Conservation (phyloP, 2,888 invertebrate species). For the Caenorhabditis angaria region DNA sequence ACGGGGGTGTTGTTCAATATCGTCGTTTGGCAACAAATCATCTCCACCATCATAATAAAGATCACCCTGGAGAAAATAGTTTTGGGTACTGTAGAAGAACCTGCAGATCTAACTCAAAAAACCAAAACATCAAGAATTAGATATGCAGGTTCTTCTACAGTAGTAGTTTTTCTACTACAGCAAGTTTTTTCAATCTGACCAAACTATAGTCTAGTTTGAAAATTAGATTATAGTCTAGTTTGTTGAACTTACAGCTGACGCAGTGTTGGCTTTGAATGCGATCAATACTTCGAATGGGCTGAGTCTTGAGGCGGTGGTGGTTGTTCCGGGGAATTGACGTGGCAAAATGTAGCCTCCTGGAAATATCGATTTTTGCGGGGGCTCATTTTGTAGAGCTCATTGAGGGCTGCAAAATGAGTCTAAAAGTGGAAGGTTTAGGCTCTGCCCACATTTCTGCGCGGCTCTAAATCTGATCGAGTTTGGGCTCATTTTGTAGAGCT, state of each 20-base stretch:
- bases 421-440: constrained; percentile 1
- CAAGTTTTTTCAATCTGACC: too few species aligned
- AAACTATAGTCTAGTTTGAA: not conserved
- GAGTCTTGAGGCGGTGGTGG: constrained; percentile 74
- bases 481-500: too few species aligned
- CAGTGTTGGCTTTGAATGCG: constrained; percentile 60
- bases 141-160: too few species aligned
- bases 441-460: not conserved
- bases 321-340: constrained; percentile 72
- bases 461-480: too few species aligned
- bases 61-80: constrained; percentile 44
- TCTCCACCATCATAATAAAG: constrained; percentile 68
- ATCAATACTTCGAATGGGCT: constrained; percentile 79
- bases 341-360: constrained; percentile 76
- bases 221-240: too few species aligned
- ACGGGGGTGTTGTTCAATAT: constrained; percentile 37
- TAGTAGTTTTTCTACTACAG: too few species aligned
- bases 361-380: too few species aligned
- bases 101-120: not conserved
- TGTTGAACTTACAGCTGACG: constrained; percentile 24
- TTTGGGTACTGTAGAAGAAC: not conserved
- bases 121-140: not conserved
- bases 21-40: constrained; percentile 48
- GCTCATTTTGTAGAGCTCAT: too few species aligned
- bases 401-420: too few species aligned